These are phyloP conservation scores for Lamellibrachia luymesi DNA, from an alignment of 1,140 invertebrate genomes.

Conservation along the genomic window DNA sequence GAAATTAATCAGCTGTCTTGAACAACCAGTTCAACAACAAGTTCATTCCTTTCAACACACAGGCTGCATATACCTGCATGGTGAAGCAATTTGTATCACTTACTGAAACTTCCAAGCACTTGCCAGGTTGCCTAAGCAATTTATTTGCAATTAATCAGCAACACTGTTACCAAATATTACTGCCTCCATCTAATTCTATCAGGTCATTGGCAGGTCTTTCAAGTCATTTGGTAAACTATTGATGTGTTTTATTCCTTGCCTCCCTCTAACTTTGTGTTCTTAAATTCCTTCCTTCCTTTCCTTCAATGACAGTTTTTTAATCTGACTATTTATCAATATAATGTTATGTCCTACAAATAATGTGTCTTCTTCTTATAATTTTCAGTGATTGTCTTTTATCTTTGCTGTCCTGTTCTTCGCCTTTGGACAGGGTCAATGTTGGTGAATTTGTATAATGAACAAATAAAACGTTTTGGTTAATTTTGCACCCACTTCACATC, in stretches of 20 bases:
- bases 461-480: background rate
- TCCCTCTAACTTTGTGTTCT: background rate
- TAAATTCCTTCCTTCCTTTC: background rate
- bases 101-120: background rate
- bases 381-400: background rate
- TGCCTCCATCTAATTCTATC: background rate
- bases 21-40: background rate
- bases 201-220: background rate
- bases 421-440: background rate
- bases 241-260: background rate
- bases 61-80: background rate
- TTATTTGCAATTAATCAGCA: background rate
- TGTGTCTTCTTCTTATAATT: background rate
- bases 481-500: background rate
- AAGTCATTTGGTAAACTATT: background rate
- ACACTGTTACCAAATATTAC: background rate
- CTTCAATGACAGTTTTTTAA: background rate
- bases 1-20: background rate
- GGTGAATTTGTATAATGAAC: background rate
- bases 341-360: background rate
- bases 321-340: background rate
- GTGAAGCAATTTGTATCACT: background rate
- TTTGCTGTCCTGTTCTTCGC: background rate
- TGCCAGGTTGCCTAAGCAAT: background rate
- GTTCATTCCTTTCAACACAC: background rate